A percentile compares a stretch with the other conserved stretches of the same genome.
phyloP scores from a whole-genome alignment of 2,797 vertebrate species.

The Chloroceryle amazona region DNA sequence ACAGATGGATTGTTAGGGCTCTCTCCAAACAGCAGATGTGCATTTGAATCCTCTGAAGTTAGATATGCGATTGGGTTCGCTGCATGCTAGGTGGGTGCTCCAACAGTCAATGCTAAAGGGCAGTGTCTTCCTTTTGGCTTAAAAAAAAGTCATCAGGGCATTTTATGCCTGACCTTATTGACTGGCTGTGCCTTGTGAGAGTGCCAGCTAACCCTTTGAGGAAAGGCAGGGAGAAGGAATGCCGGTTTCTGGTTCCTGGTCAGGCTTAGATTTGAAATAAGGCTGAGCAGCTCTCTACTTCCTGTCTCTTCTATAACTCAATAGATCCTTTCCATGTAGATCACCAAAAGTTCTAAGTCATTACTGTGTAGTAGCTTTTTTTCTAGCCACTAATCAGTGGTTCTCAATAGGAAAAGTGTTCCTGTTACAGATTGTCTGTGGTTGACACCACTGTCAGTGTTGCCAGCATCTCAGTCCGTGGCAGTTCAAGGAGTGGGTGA shows the following conservation, averaged over 20 bases:
- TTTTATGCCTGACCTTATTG: neutral
- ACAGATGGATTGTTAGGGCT: neutral
- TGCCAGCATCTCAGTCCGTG: neutral
- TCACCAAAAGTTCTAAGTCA: neutral
- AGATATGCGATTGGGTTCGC: neutral
- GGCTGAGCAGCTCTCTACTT: neutral
- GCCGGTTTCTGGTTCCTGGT: neutral
- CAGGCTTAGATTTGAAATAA: neutral
- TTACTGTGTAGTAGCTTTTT: neutral
- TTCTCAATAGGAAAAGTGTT: neutral
- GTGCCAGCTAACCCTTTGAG: neutral
- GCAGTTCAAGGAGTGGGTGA: neutral
- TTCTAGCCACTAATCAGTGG: neutral
- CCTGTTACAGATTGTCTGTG: neutral
- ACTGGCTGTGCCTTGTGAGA: neutral
- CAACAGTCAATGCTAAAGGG: neutral
- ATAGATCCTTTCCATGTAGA: neutral
- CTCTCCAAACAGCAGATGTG: neutral
- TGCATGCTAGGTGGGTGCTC: neutral
- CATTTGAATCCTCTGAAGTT: neutral
- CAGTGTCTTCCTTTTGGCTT: neutral
- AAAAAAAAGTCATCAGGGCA: neutral
- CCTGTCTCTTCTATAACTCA: neutral
- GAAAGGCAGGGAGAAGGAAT: neutral
- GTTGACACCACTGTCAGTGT: neutral